phyloP scores from a whole-genome alignment of 2,888 invertebrate genomes.

The Ashinkailepas kermadecensis region DNA sequence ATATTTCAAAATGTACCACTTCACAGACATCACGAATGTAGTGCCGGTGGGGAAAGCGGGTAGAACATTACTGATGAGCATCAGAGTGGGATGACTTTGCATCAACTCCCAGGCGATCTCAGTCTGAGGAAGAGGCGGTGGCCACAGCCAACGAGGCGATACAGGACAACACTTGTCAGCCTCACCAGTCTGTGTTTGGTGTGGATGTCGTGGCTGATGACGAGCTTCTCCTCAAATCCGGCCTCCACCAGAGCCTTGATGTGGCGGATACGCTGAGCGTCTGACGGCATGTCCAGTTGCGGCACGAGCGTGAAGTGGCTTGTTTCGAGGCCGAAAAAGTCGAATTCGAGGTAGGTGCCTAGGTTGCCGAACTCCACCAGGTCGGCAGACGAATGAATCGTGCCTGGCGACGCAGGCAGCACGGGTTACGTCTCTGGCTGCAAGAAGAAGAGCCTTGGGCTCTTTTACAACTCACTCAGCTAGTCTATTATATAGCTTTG shows the following conservation, averaged over 20 bases:
- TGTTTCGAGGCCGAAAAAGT: slow-evolving; percentile 69
- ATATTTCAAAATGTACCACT: too few species aligned
- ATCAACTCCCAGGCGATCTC: too few species aligned
- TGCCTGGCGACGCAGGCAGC: slow-evolving; percentile 39
- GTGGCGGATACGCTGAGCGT: slow-evolving; percentile 61
- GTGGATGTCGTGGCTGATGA: slow-evolving; percentile 75
- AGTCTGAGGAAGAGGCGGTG: too few species aligned
- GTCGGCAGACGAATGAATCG: slow-evolving; percentile 39
- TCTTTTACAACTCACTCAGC: too few species aligned
- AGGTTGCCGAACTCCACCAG: slow-evolving; percentile 55
- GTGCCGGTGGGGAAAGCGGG: too few species aligned
- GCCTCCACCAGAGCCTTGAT: slow-evolving; percentile 54
- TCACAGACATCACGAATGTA: too few species aligned
- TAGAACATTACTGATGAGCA: too few species aligned
- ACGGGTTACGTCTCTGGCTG: neutral
- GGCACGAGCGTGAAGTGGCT: slow-evolving; percentile 65
- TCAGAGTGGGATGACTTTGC: too few species aligned
- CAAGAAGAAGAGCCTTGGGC: neutral
- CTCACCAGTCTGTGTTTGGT: slow-evolving; percentile 71
- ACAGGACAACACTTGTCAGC: too few species aligned
- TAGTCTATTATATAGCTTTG: too few species aligned
- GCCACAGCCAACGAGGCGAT: too few species aligned
- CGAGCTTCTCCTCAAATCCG: slow-evolving; percentile 54
- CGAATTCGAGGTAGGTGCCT: slow-evolving; percentile 67
- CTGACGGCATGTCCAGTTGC: slow-evolving; percentile 64